A percentile compares a stretch with the other conserved stretches of the same genome.
phyloP scores from a whole-genome alignment of 2,113 vertebrate genomes.

The Pedionomus torquatus region DNA sequence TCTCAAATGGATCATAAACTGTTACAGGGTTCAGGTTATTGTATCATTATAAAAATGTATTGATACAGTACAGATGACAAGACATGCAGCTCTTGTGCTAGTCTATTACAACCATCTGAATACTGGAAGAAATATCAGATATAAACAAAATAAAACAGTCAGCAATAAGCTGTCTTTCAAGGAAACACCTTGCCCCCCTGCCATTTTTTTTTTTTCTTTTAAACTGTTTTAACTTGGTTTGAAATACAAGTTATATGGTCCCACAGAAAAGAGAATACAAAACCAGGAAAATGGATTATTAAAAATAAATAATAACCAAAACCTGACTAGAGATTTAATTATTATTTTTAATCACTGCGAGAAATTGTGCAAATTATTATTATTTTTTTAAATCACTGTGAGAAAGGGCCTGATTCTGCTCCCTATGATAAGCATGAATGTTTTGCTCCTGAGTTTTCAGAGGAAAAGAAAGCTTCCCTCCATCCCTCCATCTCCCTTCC shows the following conservation, averaged over 20 bases:
- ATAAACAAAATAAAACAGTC: slow-evolving; percentile 40
- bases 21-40: slow-evolving; percentile 79
- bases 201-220: not conserved
- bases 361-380: too few species aligned
- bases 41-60: slow-evolving; percentile 81
- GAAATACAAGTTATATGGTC: not conserved
- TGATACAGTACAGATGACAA: slow-evolving; percentile 75
- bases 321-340: not conserved
- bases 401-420: not conserved
- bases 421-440: not conserved
- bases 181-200: not conserved
- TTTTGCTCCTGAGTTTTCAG: not conserved
- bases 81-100: slow-evolving; percentile 43
- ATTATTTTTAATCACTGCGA: not conserved
- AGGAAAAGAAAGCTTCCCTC: not conserved
- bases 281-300: not conserved
- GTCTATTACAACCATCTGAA: slow-evolving; percentile 43
- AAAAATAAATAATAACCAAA: not conserved
- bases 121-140: slow-evolving; percentile 22
- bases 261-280: not conserved
- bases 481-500: not conserved
- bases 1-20: slow-evolving; percentile 80
- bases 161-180: slow-evolving; percentile 38
- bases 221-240: not conserved
- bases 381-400: not conserved